A percentile compares a stretch with the other conserved stretches of the same genome.
phyloP scores from a whole-genome alignment of 2,888 invertebrate species.

The Caenorhabditis sp. region DNA sequence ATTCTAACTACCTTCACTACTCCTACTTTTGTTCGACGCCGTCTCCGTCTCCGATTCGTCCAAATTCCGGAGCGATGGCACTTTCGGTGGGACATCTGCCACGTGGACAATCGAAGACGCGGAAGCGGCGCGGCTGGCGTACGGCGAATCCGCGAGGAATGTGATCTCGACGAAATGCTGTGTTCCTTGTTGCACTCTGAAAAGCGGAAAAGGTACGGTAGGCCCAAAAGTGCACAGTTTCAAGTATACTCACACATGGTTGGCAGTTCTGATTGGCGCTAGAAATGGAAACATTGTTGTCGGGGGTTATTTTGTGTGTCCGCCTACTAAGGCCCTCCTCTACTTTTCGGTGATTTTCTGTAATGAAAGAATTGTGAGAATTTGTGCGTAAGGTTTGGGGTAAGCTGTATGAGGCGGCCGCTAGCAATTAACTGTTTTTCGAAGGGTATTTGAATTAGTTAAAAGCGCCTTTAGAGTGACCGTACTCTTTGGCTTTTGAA shows the following conservation, averaged over 20 bases:
- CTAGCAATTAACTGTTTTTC: too few relatives aligned
- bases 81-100: too few relatives aligned
- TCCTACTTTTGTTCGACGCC: slow-evolving; percentile 41
- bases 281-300: slow-evolving; percentile 70
- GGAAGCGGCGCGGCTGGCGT: slow-evolving; percentile 24
- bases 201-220: not conserved
- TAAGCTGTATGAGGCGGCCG: too few relatives aligned
- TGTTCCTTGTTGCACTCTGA: slow-evolving; percentile 40
- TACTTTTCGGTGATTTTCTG: slow-evolving; percentile 32
- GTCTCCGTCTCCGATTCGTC: slow-evolving; percentile 24
- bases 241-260: slow-evolving; percentile 53
- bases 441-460: too few relatives aligned
- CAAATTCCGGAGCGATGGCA: slow-evolving; percentile 20
- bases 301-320: too few relatives aligned
- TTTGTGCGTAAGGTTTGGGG: too few relatives aligned
- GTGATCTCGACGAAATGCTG: slow-evolving; percentile 37
- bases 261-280: slow-evolving; percentile 54
- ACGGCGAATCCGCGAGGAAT: slow-evolving; percentile 49
- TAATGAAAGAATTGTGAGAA: too few relatives aligned
- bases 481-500: too few relatives aligned
- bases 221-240: not conserved
- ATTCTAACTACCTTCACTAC: slow-evolving; percentile 40
- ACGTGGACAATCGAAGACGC: not conserved
- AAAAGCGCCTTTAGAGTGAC: too few relatives aligned
- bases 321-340: slow-evolving; percentile 56